phyloP scores from a whole-genome alignment of 1,140 invertebrate species.

The Musca vetustissima region DNA sequence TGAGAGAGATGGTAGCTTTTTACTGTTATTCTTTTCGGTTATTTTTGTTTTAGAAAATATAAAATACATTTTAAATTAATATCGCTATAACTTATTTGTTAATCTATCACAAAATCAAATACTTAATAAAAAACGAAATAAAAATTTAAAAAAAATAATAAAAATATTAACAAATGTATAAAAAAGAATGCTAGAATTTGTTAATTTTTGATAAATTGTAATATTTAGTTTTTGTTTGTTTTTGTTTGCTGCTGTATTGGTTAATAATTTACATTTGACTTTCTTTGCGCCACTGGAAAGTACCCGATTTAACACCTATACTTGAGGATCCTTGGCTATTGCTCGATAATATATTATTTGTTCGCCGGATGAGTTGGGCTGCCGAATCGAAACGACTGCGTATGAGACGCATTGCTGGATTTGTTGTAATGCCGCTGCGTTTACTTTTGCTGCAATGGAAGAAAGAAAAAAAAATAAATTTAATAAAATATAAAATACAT shows the following conservation, averaged over 20 bases:
- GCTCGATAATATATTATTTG: conserved; percentile 55
- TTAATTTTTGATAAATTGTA: not conserved
- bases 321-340: conserved; percentile 55
- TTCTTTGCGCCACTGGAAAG: conserved; percentile 75
- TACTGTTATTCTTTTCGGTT: too few species aligned
- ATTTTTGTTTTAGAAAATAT: too few species aligned
- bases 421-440: conserved; percentile 88
- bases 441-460: conserved; percentile 62
- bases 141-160: too few species aligned
- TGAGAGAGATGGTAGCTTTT: too few species aligned
- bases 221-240: not conserved
- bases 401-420: conserved; percentile 82
- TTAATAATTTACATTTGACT: conserved; percentile 52
- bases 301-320: conserved; percentile 63
- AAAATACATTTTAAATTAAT: not conserved
- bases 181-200: not conserved
- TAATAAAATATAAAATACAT: too few species aligned
- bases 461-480: conserved; percentile 23
- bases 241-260: too few species aligned
- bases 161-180: not conserved
- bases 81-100: not conserved
- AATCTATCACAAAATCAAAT: conserved; percentile 11
- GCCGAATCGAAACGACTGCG: conserved; percentile 69
- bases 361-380: conserved; percentile 58
- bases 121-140: not conserved